Evolutionary conservation across 2,888 invertebrate genomes (phyloP).

Genomic region (Drosophila merina): DNA sequence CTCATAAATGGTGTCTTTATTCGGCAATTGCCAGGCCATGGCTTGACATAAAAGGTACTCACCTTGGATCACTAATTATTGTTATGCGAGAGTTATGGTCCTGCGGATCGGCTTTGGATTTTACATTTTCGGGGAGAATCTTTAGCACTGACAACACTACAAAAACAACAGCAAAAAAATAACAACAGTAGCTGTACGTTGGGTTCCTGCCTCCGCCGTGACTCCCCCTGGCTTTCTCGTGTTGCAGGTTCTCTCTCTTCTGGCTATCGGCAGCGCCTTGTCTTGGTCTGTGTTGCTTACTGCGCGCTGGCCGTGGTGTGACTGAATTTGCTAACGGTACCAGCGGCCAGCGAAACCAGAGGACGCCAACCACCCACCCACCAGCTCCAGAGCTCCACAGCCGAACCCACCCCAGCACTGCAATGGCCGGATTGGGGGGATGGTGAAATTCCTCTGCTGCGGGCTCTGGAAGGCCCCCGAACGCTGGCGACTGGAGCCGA

Average conservation of each 20-base stretch:
- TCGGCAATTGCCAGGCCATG: background rate
- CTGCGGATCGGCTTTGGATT: background rate
- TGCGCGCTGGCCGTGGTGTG: slow-evolving; percentile 65
- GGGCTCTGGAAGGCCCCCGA: slow-evolving; percentile 45
- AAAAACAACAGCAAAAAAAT: slow-evolving; percentile 4
- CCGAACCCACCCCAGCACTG: slow-evolving; percentile 5
- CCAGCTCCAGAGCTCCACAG: background rate
- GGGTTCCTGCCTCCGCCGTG: background rate
- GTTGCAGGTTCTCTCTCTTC: slow-evolving; percentile 1
- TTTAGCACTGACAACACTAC: background rate
- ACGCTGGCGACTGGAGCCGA: slow-evolving; percentile 14
- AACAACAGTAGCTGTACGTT: background rate
- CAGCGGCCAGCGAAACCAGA: slow-evolving; percentile 18
- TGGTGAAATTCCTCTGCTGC: slow-evolving; percentile 57
- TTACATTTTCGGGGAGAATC: background rate
- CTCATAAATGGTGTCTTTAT: background rate
- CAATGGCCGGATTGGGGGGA: slow-evolving; percentile 23
- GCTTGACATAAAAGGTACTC: background rate
- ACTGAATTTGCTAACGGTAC: slow-evolving; percentile 48
- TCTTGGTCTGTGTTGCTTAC: slow-evolving; percentile 37
- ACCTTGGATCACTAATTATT: slow-evolving; percentile 23
- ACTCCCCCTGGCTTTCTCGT: background rate
- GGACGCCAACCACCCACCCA: slow-evolving; percentile 23
- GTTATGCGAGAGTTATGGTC: slow-evolving; percentile 4
- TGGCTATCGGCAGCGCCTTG: slow-evolving; percentile 7